A percentile compares a stretch with the other conserved stretches of the same genome.
Conservation (phyloP, 2,113 vertebrate genomes). For the Erythrocebus patas region DNA sequence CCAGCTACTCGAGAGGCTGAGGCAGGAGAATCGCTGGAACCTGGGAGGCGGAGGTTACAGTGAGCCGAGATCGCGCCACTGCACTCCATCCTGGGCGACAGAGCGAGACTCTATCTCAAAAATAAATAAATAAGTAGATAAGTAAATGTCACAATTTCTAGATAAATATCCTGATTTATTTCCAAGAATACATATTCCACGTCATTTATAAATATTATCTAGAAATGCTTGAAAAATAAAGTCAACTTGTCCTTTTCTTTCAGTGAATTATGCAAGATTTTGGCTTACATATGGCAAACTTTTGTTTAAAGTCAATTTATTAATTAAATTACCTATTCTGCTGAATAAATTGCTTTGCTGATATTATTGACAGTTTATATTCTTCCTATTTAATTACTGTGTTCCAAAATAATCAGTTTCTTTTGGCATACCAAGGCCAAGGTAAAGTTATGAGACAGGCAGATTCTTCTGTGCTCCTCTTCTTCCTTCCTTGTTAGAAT, state of each 20-base stretch:
- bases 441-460: background rate
- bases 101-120: too few species aligned
- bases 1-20: too few species aligned
- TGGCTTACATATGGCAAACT: background rate
- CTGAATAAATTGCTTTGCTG: slow-evolving; percentile 56
- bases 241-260: background rate
- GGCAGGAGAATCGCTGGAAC: too few species aligned
- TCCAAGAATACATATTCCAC: background rate
- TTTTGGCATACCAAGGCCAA: slow-evolving; percentile 40
- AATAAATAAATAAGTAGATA: background rate
- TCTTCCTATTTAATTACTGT: slow-evolving; percentile 50
- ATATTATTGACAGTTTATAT: slow-evolving; percentile 49
- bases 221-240: background rate
- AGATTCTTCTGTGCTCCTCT: background rate
- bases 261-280: background rate
- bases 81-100: too few species aligned
- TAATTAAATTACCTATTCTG: slow-evolving; percentile 12
- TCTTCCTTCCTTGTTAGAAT: background rate
- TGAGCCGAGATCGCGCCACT: too few species aligned
- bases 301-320: slow-evolving; percentile 33
- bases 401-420: slow-evolving; percentile 45
- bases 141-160: background rate
- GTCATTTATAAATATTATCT: background rate
- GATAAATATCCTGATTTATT: slow-evolving; percentile 27
- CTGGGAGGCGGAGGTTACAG: too few species aligned